Evolutionary conservation across 1,140 invertebrate species (phyloP).

Genomic region (Eurosta solidaginis): DNA sequence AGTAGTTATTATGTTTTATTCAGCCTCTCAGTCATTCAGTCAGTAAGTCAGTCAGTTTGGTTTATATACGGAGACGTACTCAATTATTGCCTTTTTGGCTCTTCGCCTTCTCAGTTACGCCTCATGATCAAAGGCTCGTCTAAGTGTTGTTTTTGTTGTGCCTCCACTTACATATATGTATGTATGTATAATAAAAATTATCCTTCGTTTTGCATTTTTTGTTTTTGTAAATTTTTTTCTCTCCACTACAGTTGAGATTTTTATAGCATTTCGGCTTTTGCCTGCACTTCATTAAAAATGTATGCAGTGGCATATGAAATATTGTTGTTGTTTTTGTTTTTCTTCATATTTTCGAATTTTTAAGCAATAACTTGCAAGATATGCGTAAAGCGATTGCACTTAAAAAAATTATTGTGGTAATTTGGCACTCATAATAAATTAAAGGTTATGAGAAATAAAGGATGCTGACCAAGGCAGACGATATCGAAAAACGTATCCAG

Average conservation of each 20-base stretch:
- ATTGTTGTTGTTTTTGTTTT: too few species aligned
- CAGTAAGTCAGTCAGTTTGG: background rate
- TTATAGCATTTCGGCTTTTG: background rate
- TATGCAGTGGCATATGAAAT: background rate
- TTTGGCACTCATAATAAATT: too few species aligned
- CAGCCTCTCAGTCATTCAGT: background rate
- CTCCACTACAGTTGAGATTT: too few species aligned
- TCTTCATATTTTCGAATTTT: background rate
- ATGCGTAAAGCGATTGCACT: background rate
- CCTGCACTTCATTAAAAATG: conserved; percentile 9
- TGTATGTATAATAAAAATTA: too few species aligned
- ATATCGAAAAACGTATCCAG: too few species aligned
- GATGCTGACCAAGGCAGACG: too few species aligned
- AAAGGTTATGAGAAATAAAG: too few species aligned
- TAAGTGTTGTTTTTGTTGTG: background rate
- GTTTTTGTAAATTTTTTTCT: background rate
- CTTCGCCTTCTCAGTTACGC: conserved; percentile 12
- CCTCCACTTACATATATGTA: background rate
- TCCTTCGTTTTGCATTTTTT: background rate
- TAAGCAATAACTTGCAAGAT: background rate
- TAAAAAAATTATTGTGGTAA: background rate
- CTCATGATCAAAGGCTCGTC: conserved; percentile 11
- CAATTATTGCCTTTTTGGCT: conserved; percentile 16
- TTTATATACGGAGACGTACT: background rate
- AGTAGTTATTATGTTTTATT: background rate